Percentiles rank a stretch among this genome's conserved stretches.
These are phyloP conservation scores for Tenebrosternarchus preto DNA, from an alignment of 2,113 vertebrate species.

Conservation along the genomic window DNA sequence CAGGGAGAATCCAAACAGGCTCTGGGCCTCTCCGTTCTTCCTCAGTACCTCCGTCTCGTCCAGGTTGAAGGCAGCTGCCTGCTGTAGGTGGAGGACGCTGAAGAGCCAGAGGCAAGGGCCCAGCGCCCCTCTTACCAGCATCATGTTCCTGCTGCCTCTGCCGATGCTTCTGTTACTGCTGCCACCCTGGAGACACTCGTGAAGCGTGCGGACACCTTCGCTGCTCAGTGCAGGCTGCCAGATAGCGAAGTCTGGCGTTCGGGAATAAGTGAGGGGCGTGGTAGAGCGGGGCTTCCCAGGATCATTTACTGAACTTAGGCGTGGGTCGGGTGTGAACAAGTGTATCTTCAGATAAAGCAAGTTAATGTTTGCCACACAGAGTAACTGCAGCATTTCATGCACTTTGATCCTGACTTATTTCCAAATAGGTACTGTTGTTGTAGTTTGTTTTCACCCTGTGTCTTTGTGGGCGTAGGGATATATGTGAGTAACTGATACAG, in stretches of 20 bases:
- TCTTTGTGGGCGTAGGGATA: background rate
- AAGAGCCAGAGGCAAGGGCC: conserved; percentile 50
- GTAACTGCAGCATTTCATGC: background rate
- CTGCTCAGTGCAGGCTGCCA: background rate
- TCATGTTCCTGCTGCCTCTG: conserved; percentile 7
- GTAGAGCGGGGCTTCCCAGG: background rate
- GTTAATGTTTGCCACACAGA: conserved; percentile 43
- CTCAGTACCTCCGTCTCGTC: conserved; percentile 75
- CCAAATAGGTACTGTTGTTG: background rate
- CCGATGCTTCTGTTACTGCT: too few relatives aligned
- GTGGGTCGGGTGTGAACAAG: conserved; percentile 27
- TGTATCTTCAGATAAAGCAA: conserved; percentile 21
- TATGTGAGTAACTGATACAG: background rate
- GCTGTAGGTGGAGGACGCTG: conserved; percentile 20
- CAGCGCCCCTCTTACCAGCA: background rate
- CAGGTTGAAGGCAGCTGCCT: conserved; percentile 79
- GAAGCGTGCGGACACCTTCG: background rate
- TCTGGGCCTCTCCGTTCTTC: conserved; percentile 76
- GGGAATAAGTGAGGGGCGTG: conserved; percentile 1
- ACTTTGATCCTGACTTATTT: background rate
- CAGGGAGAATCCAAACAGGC: conserved; percentile 88
- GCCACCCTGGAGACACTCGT: background rate
- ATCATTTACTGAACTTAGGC: conserved; percentile 17
- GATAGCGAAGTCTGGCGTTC: background rate
- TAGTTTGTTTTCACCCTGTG: background rate